Evolutionary conservation across 2,113 vertebrate species (phyloP), one percentile per base, ranked within the genome.

Genomic region (Agelaius tricolor): DNA sequence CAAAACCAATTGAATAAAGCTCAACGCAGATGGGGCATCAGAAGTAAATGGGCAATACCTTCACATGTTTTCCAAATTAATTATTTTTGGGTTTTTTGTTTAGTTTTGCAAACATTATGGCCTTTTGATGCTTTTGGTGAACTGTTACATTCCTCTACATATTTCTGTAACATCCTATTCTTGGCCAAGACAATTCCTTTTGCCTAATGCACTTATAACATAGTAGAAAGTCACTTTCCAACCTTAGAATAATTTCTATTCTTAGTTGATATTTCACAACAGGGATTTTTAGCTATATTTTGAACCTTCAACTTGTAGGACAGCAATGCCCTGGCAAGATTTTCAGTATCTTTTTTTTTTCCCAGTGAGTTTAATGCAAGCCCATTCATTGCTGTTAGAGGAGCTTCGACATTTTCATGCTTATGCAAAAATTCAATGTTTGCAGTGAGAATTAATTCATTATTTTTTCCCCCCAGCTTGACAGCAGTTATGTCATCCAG

Each of bases 31-130:
- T 26, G 6, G 2, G 33, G 3, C 43, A 47, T 31, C 41, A 71
- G 19, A 57, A 66, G 35, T 24, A 41, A 79, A 28, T 21, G 31
- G 17, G 5, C 7, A 63, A 28, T 10, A n/a, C 14, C 6, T 61
- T 83, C 24, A 43, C 21, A 21, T 41, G 17, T 10, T 71, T 55
- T n/a, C 31, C 15, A 68, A 19, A 26, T 47, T 31, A 39, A 39
- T 37, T 57, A 26, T 28, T 47, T 26, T n/a, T 30, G 2, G 18
- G 0, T 5, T 55, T 68, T 5, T 13, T 35, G 3, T 17, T 74
- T 49, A 30, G 31, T 35, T 90, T 52, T 57, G 54, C 3, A 46
- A 57, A 61, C 0, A 0, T 43, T 35, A 13, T 57, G 15, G 6
- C 11, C 6, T 62, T 63, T 33, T 21, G 13, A 5, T 46, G 49